Evolutionary conservation across 2,888 invertebrate genomes (phyloP).

Genomic region (Herminia tarsipennalis): DNA sequence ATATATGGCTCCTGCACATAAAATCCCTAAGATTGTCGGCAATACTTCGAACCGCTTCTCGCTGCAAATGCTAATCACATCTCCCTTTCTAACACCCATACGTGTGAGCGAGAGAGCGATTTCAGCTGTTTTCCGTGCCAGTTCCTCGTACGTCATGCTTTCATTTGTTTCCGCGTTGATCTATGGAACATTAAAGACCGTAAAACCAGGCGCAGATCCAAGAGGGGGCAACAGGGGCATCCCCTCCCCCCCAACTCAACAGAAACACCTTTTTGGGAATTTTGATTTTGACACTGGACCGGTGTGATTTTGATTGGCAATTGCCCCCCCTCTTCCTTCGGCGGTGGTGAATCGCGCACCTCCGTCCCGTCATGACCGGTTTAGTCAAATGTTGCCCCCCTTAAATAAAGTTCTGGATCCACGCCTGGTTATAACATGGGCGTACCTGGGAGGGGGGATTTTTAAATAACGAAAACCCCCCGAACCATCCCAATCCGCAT

Average conservation of each 20-base stretch:
- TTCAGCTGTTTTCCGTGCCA: constrained; percentile 53
- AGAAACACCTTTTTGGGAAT: too few species aligned
- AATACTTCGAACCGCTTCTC: constrained; percentile 44
- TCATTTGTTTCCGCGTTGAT: constrained; percentile 44
- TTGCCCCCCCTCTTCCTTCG: not conserved
- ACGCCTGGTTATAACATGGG: too few species aligned
- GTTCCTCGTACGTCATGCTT: constrained; percentile 40
- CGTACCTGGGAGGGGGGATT: too few species aligned
- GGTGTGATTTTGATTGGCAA: not conserved
- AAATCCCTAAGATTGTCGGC: constrained; percentile 37
- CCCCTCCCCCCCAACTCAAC: too few species aligned
- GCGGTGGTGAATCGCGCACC: not conserved
- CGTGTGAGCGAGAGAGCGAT: constrained; percentile 55
- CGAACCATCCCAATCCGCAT: too few species aligned
- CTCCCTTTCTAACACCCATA: constrained; percentile 54
- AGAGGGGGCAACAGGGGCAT: too few species aligned
- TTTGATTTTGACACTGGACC: too few species aligned
- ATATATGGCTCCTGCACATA: constrained; percentile 44
- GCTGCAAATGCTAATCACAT: constrained; percentile 47
- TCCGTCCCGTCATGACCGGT: too few species aligned
- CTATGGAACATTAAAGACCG: constrained; percentile 28
- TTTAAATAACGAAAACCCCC: too few species aligned
- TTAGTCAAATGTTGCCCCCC: too few species aligned
- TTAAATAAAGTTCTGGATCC: too few species aligned
- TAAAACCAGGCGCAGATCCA: too few species aligned